Conservation (phyloP, 2,113 vertebrate genomes). For the Hippolais icterina region DNA sequence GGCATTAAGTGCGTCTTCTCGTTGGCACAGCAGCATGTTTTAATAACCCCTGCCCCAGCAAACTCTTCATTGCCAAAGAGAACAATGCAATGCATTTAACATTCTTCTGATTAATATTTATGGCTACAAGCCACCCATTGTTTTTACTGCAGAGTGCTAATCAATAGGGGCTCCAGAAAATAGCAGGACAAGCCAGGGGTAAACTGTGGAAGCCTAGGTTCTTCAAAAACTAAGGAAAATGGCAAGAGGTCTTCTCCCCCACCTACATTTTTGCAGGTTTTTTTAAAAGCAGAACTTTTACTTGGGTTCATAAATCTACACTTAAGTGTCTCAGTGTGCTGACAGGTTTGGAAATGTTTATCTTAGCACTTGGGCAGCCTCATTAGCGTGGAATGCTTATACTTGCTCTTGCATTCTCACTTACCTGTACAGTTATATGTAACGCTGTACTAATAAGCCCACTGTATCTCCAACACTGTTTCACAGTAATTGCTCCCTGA, state of each 20-base stretch:
- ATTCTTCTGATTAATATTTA: slow-evolving; percentile 37
- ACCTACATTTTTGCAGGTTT: neutral
- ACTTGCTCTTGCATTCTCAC: neutral
- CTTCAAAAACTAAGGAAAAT: neutral
- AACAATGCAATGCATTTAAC: slow-evolving; percentile 28
- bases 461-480: neutral
- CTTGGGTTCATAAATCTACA: neutral
- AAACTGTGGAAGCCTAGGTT: neutral
- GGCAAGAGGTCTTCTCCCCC: neutral
- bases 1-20: neutral
- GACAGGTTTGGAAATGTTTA: neutral
- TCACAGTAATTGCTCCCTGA: neutral
- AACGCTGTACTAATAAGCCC: neutral
- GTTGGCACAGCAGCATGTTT: neutral
- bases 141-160: neutral
- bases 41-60: neutral
- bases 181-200: neutral
- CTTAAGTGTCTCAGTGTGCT: neutral
- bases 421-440: neutral
- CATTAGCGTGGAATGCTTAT: slow-evolving; percentile 8
- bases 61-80: neutral
- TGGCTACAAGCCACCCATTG: slow-evolving; percentile 32
- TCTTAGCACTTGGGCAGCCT: neutral
- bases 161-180: neutral
- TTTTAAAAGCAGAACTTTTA: neutral